Evolutionary conservation across 2,797 vertebrate genomes (phyloP).

Genomic region (Melanotaenia nigrans): DNA sequence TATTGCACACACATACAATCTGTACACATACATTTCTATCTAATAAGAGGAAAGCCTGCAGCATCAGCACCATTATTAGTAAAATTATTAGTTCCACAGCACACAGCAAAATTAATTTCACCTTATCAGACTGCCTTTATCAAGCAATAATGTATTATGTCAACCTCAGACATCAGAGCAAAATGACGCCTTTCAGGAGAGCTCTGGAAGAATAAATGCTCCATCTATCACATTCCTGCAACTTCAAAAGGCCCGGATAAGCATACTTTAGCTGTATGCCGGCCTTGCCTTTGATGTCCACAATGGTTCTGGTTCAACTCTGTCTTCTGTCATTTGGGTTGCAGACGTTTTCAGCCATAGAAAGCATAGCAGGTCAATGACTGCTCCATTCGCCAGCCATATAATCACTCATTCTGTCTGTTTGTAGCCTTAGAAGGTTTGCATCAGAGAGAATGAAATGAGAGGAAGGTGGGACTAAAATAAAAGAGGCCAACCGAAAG

Average conservation of each 20-base stretch:
- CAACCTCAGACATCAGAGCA: conserved; percentile 42
- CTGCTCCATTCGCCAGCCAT: conserved; percentile 50
- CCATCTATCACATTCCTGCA: conserved; percentile 37
- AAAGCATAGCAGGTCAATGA: conserved; percentile 59
- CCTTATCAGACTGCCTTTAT: conserved; percentile 43
- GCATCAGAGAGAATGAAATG: conserved; percentile 38
- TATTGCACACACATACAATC: neutral
- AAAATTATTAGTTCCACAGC: conserved; percentile 31
- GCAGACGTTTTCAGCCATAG: conserved; percentile 55
- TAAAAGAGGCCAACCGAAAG: conserved; percentile 44
- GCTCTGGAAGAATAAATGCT: conserved; percentile 48
- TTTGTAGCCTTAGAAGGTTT: conserved; percentile 70
- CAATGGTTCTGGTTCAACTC: conserved; percentile 58
- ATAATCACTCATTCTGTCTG: conserved; percentile 51
- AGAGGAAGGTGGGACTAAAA: conserved; percentile 46
- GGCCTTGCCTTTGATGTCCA: conserved; percentile 71
- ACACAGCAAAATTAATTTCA: conserved; percentile 44
- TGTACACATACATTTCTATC: neutral
- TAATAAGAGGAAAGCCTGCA: conserved; percentile 22
- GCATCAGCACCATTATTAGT: conserved; percentile 22
- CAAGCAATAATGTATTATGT: conserved; percentile 38
- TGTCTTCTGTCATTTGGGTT: conserved; percentile 71
- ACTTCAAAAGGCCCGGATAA: conserved; percentile 73
- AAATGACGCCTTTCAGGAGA: conserved; percentile 28
- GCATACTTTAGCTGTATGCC: conserved; percentile 60